A percentile compares a stretch with the other conserved stretches of the same genome.
Evolutionary conservation across 2,888 invertebrate genomes (phyloP).

Genomic region (Erynnis tages): DNA sequence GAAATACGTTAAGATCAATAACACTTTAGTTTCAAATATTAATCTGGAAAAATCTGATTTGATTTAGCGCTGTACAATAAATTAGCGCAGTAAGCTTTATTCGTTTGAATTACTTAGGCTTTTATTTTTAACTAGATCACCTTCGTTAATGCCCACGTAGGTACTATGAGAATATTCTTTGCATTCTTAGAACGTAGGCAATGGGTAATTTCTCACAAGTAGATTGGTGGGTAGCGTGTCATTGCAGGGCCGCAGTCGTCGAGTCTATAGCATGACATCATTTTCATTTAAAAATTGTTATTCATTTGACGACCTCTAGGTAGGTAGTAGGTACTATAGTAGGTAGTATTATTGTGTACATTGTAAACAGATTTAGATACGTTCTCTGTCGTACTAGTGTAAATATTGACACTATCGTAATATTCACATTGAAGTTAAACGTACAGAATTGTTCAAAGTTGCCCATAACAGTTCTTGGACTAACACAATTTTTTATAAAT

Average conservation of each 20-base stretch:
- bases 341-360: slow-evolving; percentile 3
- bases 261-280: slow-evolving; percentile 18
- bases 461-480: too few relatives aligned
- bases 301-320: slow-evolving; percentile 3
- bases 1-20: slow-evolving; percentile 45
- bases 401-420: slow-evolving; percentile 2
- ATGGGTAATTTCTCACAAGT: slow-evolving; percentile 16
- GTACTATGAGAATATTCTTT: slow-evolving; percentile 14
- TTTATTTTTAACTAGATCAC: slow-evolving; percentile 22
- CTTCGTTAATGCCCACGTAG: slow-evolving; percentile 11
- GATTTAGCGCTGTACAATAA: not conserved
- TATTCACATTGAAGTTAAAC: not conserved
- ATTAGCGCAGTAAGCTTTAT: not conserved
- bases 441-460: too few relatives aligned
- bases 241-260: slow-evolving; percentile 3
- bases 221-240: slow-evolving; percentile 18
- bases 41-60: not conserved
- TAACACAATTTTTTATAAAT: too few relatives aligned
- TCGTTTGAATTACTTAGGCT: not conserved
- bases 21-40: slow-evolving; percentile 7
- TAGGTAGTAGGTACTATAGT: too few relatives aligned
- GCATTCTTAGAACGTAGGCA: slow-evolving; percentile 13
- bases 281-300: slow-evolving; percentile 3
- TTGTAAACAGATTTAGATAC: slow-evolving; percentile 15
- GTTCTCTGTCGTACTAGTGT: not conserved